A percentile compares a stretch with the other conserved stretches of the same genome.
These are phyloP conservation scores for Elysia chlorotica DNA, from an alignment of 1,140 invertebrate genomes.

Conservation along the genomic window DNA sequence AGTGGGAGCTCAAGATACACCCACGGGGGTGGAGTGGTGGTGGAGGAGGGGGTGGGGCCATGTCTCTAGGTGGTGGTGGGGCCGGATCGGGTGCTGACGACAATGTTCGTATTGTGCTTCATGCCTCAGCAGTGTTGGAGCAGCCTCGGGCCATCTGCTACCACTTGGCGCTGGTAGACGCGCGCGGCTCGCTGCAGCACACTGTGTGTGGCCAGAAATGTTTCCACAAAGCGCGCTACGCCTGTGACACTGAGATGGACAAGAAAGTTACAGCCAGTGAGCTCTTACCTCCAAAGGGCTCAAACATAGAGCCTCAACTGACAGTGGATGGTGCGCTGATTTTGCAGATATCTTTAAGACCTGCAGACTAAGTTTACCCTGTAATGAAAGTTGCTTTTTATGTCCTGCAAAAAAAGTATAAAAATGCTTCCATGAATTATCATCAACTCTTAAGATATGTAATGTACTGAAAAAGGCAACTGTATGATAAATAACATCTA, in stretches of 20 bases:
- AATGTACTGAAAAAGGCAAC: too few relatives aligned
- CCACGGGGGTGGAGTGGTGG: constrained; percentile 53
- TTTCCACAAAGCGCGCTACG: constrained; percentile 61
- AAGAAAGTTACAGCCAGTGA: constrained; percentile 53
- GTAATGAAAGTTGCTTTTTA: too few relatives aligned
- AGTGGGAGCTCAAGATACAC: constrained; percentile 62
- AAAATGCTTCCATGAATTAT: too few relatives aligned
- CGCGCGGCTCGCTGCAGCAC: constrained; percentile 56
- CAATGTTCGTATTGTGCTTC: constrained; percentile 56
- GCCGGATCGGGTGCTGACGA: constrained; percentile 46
- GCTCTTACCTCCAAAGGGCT: constrained; percentile 36
- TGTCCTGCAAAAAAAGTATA: too few relatives aligned
- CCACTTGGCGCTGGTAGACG: constrained; percentile 58
- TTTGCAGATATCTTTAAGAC: constrained; percentile 51
- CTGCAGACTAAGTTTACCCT: constrained; percentile 41
- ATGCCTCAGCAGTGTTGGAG: constrained; percentile 60
- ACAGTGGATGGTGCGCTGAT: constrained; percentile 48
- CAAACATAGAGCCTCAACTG: constrained; percentile 46
- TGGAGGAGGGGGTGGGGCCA: too few relatives aligned
- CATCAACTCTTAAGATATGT: too few relatives aligned
- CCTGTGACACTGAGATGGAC: constrained; percentile 56
- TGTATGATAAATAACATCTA: too few relatives aligned
- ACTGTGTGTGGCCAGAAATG: constrained; percentile 61
- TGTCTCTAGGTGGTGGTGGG: too few relatives aligned
- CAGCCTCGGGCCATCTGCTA: constrained; percentile 62